A percentile compares a stretch with the other conserved stretches of the same genome.
Evolutionary conservation across 2,797 vertebrate genomes (phyloP).

Genomic region (Lithobates sylvaticus): DNA sequence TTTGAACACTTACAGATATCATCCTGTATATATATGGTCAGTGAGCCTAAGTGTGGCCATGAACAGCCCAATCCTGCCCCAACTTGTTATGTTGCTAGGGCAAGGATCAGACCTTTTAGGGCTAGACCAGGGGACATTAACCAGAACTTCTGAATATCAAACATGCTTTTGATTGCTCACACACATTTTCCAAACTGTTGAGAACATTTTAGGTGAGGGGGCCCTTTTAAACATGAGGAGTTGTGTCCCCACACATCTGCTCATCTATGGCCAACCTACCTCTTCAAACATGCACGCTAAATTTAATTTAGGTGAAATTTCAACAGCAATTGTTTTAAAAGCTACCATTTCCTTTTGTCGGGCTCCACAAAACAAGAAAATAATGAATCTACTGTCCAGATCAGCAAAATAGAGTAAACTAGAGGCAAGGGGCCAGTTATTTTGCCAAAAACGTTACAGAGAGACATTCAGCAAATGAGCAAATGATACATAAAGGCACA

Average conservation of each 20-base stretch:
- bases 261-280: not conserved
- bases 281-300: not conserved
- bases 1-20: too few species aligned
- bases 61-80: too few species aligned
- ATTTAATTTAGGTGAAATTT: slow-evolving; percentile 29
- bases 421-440: slow-evolving; percentile 68
- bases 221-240: not conserved
- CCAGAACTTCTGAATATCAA: not conserved
- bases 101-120: not conserved
- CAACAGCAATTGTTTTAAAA: slow-evolving; percentile 36
- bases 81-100: too few species aligned
- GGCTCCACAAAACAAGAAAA: slow-evolving; percentile 16
- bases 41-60: too few species aligned
- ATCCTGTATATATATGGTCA: too few species aligned
- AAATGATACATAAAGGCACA: slow-evolving; percentile 80
- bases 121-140: not conserved
- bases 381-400: slow-evolving; percentile 11
- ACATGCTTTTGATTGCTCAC: not conserved
- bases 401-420: slow-evolving; percentile 39
- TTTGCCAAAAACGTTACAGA: slow-evolving; percentile 76
- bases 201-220: not conserved
- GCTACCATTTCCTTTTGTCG: not conserved
- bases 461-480: slow-evolving; percentile 81
- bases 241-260: not conserved
- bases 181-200: not conserved